phyloP scores from a whole-genome alignment of 1,140 invertebrate genomes.

The Drosophila kepulauana region DNA sequence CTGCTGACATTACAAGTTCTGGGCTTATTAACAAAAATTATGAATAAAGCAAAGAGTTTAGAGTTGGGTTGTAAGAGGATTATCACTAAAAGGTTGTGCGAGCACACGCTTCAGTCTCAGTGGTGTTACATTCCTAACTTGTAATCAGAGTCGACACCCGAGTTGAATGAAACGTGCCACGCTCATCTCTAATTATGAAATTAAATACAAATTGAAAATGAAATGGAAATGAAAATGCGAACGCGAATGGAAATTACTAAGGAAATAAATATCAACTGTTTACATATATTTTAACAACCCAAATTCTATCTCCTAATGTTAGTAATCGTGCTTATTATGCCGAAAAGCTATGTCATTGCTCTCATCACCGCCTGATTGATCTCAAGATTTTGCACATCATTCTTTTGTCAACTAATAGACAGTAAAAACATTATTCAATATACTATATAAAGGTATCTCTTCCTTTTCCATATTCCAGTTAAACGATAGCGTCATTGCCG shows the following conservation, averaged over 20 bases:
- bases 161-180: conserved; percentile 44
- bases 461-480: conserved; percentile 66
- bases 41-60: conserved; percentile 52
- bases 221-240: conserved; percentile 30
- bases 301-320: not conserved
- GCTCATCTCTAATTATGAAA: conserved; percentile 79
- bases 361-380: conserved; percentile 38
- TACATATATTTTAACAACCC: conserved; percentile 27
- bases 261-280: conserved; percentile 39
- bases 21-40: conserved; percentile 45
- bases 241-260: conserved; percentile 35
- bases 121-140: conserved; percentile 52
- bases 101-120: conserved; percentile 19
- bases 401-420: conserved; percentile 15
- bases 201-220: conserved; percentile 73
- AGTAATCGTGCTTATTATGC: not conserved
- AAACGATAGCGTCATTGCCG: conserved; percentile 58
- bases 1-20: not conserved
- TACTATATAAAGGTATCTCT: conserved; percentile 58
- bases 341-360: conserved; percentile 46
- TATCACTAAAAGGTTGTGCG: conserved; percentile 60
- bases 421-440: conserved; percentile 73
- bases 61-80: conserved; percentile 59
- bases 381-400: conserved; percentile 44
- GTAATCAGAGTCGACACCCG: conserved; percentile 54